Base-by-base conservation (phyloP, 1,140 invertebrate species). In the Latrodectus geometricus region DNA sequence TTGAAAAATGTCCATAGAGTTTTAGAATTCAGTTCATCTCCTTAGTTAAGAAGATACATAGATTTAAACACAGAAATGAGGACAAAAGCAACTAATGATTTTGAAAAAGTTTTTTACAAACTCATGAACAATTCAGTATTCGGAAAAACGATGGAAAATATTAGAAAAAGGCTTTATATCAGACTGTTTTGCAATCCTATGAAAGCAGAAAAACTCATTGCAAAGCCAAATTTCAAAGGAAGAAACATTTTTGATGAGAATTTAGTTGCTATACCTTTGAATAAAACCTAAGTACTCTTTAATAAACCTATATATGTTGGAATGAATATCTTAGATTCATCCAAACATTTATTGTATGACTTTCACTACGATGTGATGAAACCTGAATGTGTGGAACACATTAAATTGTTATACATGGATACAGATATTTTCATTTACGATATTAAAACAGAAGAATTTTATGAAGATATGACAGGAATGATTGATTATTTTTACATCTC, bases 391-490 rank as follows among this genome's bases (percentile, higher is more conserved):
- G 20, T 9, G n/a, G 20, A 69, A n/a, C 8, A 69, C 9, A 21
- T 69, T 69, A 69, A 69, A 69, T 21, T 69, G 8, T 17, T 69
- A 8, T 69, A 69, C n/a, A 69, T 17, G 8, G 66, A 69, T 69
- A 69, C 66, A 15, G 83, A 89, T 78, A 35, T 9, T 65, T 88
- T 86, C 66, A 69, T 69, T 69, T 69, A 35, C 80, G 85, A 89
- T 5, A 84, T 88, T 5, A 50, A 75, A 73, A 89, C 79, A 7
- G 52, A 85, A n/a, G 86, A 89, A 82, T 14, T 89, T 23, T 88
- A 88, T 75, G 14, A 77, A 77, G 75, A 88, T 85, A 72, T 89
- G 74, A 84, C 77, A 69, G 65, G 66, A 87, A 78, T 87, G 15
- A 70, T 79, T 56, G 21, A 88, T 48, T 23, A 70, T 17, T 89